A percentile compares a stretch with the other conserved stretches of the same genome.
Conservation (phyloP, 2,797 vertebrate species). For the Leptatherina wallacei region DNA sequence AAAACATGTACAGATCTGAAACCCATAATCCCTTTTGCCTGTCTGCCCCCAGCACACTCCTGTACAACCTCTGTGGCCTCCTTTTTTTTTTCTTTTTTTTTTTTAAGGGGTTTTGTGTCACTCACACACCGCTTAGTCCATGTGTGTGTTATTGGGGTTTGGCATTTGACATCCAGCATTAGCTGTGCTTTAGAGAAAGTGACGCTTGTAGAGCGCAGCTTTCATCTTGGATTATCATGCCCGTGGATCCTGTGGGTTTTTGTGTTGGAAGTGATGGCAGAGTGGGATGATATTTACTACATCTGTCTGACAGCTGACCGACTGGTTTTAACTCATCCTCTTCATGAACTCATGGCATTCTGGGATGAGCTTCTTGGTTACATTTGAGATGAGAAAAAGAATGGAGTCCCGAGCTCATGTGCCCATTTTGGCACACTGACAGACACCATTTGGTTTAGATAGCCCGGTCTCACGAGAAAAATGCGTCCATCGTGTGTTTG, state of each 20-base stretch:
- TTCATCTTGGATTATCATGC: constrained; percentile 74
- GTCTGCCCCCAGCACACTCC: not conserved
- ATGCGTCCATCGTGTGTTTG: not conserved
- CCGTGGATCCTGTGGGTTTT: constrained; percentile 68
- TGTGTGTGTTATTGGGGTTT: constrained; percentile 36
- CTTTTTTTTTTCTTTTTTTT: constrained; percentile 32
- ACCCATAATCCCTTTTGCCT: not conserved
- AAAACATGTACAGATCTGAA: constrained; percentile 11
- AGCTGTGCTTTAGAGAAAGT: constrained; percentile 62
- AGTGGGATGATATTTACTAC: constrained; percentile 64
- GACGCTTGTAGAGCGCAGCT: constrained; percentile 60
- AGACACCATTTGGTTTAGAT: not conserved
- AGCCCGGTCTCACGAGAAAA: not conserved
- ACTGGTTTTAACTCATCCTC: constrained; percentile 70
- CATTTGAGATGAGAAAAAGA: constrained; percentile 32
- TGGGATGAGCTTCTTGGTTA: constrained; percentile 42
- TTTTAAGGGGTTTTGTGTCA: constrained; percentile 26
- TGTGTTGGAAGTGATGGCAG: constrained; percentile 60
- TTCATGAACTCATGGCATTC: constrained; percentile 41
- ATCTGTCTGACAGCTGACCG: constrained; percentile 77
- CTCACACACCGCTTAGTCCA: constrained; percentile 7
- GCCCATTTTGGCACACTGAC: constrained; percentile 6
- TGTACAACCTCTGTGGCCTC: constrained; percentile 30
- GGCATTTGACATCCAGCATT: constrained; percentile 61
- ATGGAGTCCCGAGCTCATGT: constrained; percentile 11